Evolutionary conservation across 2,797 vertebrate species (phyloP), one percentile per base, ranked within the genome.

Genomic region (Rhinella marina): DNA sequence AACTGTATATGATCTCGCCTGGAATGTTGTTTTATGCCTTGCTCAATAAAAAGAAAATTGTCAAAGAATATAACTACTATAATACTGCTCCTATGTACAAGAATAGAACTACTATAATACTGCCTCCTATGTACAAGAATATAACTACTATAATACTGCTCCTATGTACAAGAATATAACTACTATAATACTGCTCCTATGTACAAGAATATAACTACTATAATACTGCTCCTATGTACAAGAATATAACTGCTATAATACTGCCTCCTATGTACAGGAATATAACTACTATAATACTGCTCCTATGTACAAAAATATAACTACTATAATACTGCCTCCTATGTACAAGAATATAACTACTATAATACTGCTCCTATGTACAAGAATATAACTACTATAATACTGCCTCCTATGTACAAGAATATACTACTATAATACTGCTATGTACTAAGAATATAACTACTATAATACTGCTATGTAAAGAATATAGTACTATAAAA

Each of bases 111-210:
- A 41, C 41, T 41, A 41, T 41, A 41, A 41, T 41, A 41, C 41
- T 6, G 3, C 41, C n/a, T 19, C 25, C 64, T 27, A 68, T 68
- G 14, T 68, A 68, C 64, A 68, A 16, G 64, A 68, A 68, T 70
- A 70, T 70, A 70, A 19, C 68, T 70, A 29, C 68, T 32, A 70
- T 70, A 70, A 32, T 70, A 70, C 29, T 70, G 27, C 68, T 9
- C 70, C 70, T 73, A 48, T 73, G 11, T 73, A 73, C 70, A 73
- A 48, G 70, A 73, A 73, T 50, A 75, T 48, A 75, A 75, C 21
- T 75, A 72, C 68, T 72, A 72, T 41, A 70, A 41, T 41, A 41
- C 41, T 41, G 41, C 4, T 3, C 3, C 57, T 59, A 59, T 21
- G 57, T 59, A 59, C 17, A 59, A 59, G 57, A 59, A 59, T 66